Evolutionary conservation across 2,888 invertebrate genomes (phyloP), one percentile per base, ranked within the genome.

Genomic region (Eupsilia transversa): DNA sequence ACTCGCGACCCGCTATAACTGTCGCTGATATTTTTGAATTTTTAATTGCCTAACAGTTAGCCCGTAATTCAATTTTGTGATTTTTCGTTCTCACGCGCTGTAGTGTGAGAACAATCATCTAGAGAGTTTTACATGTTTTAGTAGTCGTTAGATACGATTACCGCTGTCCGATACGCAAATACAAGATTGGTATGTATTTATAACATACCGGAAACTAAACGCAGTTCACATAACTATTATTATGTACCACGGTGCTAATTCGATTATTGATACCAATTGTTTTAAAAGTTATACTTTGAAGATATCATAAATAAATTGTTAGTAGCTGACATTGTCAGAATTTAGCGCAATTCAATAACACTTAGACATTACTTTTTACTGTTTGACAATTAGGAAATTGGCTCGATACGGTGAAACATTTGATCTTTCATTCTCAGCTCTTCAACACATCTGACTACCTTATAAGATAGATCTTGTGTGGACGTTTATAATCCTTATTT

Each of bases 41-140:
- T 92, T 94, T 96, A 96, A 96, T 96, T 94, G 93, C 91, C 89
- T 86, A 89, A 94, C 94, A 94, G 95, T 95, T 95, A 94, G 89
- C 83, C 89, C 87, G 91, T 91, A 91, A 93, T 92, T 93, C 89
- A 90, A 91, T 92, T 93, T 90, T 93, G 89, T 92, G 92, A 92
- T 92, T 93, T 91, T 91, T 90, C 90, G 91, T 95, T 96, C 95
- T 95, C 96, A 96, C 96, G 95, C 92, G 87, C 85, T 82, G 67
- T 82, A 90, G 91, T 95, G 95, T 95, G 95, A 94, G 95, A 95
- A 95, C 92, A 92, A 91, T 91, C 90, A 90, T 73, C 77, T 79
- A 81, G 89, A 91, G 90, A 91, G 89, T 89, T 93, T 91, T 92
- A 91, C 92, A 91, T 90, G 90, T 91, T 91, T 91, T 89, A 89